phyloP scores from a whole-genome alignment of 2,888 invertebrate species.

The Brachyptera risi region DNA sequence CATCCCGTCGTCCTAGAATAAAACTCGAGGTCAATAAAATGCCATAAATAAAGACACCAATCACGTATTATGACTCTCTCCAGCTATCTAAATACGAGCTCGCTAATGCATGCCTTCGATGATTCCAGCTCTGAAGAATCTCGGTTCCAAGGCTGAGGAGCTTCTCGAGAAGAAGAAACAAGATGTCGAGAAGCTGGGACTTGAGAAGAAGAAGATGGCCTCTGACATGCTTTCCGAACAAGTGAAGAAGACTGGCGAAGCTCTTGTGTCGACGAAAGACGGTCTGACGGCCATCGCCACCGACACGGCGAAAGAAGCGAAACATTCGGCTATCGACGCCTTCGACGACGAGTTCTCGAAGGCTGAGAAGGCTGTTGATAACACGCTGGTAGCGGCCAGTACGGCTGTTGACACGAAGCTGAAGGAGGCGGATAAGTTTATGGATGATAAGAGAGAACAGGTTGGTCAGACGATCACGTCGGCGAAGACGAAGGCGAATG shows the following conservation, averaged over 20 bases:
- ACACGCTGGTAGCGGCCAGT: constrained; percentile 49
- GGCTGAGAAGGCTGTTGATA: constrained; percentile 41
- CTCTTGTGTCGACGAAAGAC: constrained; percentile 54
- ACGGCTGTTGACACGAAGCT: constrained; percentile 58
- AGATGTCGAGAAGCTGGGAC: constrained; percentile 59
- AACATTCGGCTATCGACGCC: constrained; percentile 52
- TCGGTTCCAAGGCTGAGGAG: constrained; percentile 67
- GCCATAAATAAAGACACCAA: too few relatives aligned
- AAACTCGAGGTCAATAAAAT: too few relatives aligned
- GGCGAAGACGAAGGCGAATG: constrained; percentile 37
- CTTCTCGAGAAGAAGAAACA: constrained; percentile 69
- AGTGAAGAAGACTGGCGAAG: constrained; percentile 58
- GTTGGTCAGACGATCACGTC: constrained; percentile 34
- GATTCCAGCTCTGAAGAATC: constrained; percentile 59
- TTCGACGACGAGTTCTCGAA: constrained; percentile 52
- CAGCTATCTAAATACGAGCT: too few relatives aligned
- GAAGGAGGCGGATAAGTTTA: constrained; percentile 58
- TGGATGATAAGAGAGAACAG: constrained; percentile 52
- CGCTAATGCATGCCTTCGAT: not conserved
- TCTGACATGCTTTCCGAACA: constrained; percentile 40
- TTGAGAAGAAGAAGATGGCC: constrained; percentile 34
- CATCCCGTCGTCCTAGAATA: too few relatives aligned
- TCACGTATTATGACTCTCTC: too few relatives aligned
- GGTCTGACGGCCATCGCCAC: constrained; percentile 44
- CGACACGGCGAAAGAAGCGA: constrained; percentile 44